Conservation (phyloP, 2,113 vertebrate species). For the Malaclemys terrapin region DNA sequence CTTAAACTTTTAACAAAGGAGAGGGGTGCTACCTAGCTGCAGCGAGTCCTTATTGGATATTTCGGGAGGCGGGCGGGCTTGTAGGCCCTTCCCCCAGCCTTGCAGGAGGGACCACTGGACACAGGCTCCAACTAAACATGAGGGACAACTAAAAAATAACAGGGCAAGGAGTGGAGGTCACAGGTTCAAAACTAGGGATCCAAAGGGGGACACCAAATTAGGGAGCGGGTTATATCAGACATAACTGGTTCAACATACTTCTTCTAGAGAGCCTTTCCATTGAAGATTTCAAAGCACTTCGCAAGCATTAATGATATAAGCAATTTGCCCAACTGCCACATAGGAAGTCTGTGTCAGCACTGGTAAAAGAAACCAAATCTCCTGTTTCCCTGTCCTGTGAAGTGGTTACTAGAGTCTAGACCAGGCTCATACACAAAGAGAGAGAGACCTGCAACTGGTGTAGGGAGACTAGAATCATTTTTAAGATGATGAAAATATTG, state of each 20-base stretch:
- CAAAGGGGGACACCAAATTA: not conserved
- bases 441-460: not conserved
- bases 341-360: not conserved
- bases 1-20: not conserved
- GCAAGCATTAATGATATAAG: not conserved
- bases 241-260: not conserved
- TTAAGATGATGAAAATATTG: not conserved
- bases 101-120: no score
- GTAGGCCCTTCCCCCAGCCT: no score
- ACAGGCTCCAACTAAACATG: no score
- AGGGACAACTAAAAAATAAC: no score
- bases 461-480: no score
- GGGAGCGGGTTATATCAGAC: not conserved
- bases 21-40: not conserved
- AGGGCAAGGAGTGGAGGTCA: no score
- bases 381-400: not conserved
- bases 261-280: not conserved
- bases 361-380: not conserved
- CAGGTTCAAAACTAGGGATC: no score
- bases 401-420: not conserved
- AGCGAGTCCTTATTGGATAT: no score
- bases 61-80: no score
- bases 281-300: rapidly evolving
- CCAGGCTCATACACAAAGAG: not conserved
- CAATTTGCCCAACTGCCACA: not conserved